Evolutionary conservation across 1,140 invertebrate species (phyloP), one percentile per base, ranked within the genome.

Genomic region (Belonocnema kinseyi): DNA sequence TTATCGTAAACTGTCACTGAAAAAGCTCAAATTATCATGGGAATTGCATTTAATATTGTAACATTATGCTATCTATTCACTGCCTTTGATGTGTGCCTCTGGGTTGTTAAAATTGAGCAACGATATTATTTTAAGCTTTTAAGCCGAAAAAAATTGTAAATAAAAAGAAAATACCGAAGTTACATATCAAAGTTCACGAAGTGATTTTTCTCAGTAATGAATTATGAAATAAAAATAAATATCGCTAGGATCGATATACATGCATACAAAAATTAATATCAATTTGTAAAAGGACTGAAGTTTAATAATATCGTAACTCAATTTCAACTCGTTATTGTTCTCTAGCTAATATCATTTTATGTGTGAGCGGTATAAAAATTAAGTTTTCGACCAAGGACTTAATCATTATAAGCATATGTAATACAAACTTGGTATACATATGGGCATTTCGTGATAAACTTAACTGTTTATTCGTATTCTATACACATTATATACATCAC

Each of bases 41-140:
- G n/a, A 40, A 40, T n/a, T n/a, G 26, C 26, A 46, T 54, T n/a
- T 50, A 71, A 56, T 78, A 17, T 76, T 51, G 40, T 66, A 71
- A 66, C n/a, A 66, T 66, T 66, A 33, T 66, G 33, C 33, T 19
- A 54, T 53, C 16, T 86, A 17, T 75, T 73, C 75, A 85, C 78
- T 83, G 85, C 82, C 83, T 85, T 85, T 58, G 79, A 80, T 83
- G 77, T 82, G 85, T 86, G 84, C 85, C 85, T 85, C 80, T 77
- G 76, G 33, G 33, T 46, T 66, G 13, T 66, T 40, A 66, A 66
- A 46, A 66, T 66, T 66, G 61, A 66, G 61, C 61, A 16, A n/a
- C 33, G 61, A 66, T 66, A 66, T 66, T 66, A 6, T 40, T 66
- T 40, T 40, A 33, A 46, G 33, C 61, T 66, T n/a, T 33, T 61